phyloP scores from a whole-genome alignment of 2,888 invertebrate species.

The Noctua janthe region DNA sequence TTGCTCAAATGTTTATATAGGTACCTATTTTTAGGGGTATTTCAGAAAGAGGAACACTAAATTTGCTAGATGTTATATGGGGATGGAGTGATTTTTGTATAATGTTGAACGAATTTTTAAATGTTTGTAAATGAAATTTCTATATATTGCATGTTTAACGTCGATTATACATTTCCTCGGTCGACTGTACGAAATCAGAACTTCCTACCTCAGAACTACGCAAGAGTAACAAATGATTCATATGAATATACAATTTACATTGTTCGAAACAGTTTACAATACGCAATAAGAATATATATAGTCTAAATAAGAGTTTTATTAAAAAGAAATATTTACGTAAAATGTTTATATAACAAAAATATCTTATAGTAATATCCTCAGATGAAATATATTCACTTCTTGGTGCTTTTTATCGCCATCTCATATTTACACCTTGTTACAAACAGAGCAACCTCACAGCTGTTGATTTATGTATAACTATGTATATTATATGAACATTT shows the following conservation, averaged over 20 bases:
- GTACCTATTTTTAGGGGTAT: conserved; percentile 89
- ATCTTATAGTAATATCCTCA: conserved; percentile 82
- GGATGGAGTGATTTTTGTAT: conserved; percentile 87
- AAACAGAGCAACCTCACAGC: conserved; percentile 79
- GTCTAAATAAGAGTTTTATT: conserved; percentile 88
- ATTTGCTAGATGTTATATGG: conserved; percentile 88
- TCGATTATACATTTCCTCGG: conserved; percentile 63
- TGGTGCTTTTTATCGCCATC: conserved; percentile 87
- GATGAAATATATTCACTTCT: conserved; percentile 80
- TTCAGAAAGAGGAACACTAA: conserved; percentile 88
- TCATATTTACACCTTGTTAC: conserved; percentile 87
- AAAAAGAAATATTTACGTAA: conserved; percentile 89
- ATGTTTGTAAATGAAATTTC: conserved; percentile 82
- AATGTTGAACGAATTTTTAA: conserved; percentile 89
- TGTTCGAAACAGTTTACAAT: conserved; percentile 84
- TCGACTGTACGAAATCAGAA: conserved; percentile 76
- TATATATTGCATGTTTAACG: conserved; percentile 72
- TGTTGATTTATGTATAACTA: conserved; percentile 76
- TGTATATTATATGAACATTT: conserved; percentile 76
- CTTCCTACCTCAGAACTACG: conserved; percentile 89
- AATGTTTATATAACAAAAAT: conserved; percentile 84
- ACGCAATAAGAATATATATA: conserved; percentile 85
- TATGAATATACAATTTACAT: conserved; percentile 83
- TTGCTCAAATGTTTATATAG: conserved; percentile 90
- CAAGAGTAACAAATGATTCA: conserved; percentile 83